Evolutionary conservation across 2,888 invertebrate genomes (phyloP), one percentile per base, ranked within the genome.

Genomic region (Podabrus alpinus): DNA sequence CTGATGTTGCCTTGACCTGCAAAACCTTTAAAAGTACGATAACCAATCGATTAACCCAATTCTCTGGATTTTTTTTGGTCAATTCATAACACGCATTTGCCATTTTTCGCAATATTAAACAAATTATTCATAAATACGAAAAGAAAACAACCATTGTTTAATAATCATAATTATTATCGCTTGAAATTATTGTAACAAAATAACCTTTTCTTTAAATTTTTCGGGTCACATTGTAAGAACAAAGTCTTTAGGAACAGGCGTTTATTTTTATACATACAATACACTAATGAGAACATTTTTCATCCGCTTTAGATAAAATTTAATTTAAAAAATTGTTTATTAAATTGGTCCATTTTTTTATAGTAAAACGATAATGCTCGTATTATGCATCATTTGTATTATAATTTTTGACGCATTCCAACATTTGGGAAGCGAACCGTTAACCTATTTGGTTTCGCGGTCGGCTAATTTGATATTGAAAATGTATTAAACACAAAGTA

Each of bases 1-100:
- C 77, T 45, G n/a, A 15, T 69, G 59, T 75, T 75, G 80, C 82
- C 82, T 82, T 82, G 82, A 82, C 82, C 81, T 74, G 75, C 79
- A 75, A 75, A 77, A 79, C 80, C 78, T 75, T 71, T 78, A 67
- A 73, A 73, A 71, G 69, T 69, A 71, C 72, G 79, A 80, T 80
- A 78, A 78, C 74, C 72, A 79, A 79, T 81, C 80, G 80, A 81
- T 82, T 82, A 82, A 82, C 82, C 82, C 78, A 82, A 81, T 82
- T 82, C 80, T 81, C 77, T 78, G 76, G 76, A 75, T 77, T 80
- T 80, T 77, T 74, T 72, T 67, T 24, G 24, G 25, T 62, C 29
- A 45, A 45, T 45, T 45, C 45, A 9, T 45, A 45, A 45, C 45
- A 45, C 45, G 45, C 45, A 45, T 45, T 45, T 45, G 45, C 45